Conservation (phyloP, 2,888 invertebrate genomes). For the Mechanitis mazaeus region DNA sequence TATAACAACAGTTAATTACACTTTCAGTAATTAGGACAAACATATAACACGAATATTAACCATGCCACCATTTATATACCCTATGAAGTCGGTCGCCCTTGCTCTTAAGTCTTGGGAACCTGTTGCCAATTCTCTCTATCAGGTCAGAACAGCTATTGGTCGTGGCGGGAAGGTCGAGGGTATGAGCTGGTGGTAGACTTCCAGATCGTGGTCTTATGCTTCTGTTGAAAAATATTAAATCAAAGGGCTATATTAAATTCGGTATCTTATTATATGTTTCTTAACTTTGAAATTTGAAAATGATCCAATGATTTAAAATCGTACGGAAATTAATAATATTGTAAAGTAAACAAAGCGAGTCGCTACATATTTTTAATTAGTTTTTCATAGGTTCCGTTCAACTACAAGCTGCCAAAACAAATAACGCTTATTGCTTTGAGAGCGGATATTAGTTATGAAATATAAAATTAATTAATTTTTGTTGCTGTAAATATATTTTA, state of each 20-base stretch:
- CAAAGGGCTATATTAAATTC: background rate
- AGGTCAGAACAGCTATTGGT: slow-evolving; percentile 55
- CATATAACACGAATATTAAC: slow-evolving; percentile 14
- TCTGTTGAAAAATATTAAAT: slow-evolving; percentile 34
- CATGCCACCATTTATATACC: slow-evolving; percentile 61
- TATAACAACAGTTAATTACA: slow-evolving; percentile 8
- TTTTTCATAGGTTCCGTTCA: too few relatives aligned
- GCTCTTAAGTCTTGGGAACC: slow-evolving; percentile 68
- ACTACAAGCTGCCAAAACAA: too few relatives aligned
- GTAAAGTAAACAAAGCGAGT: too few relatives aligned
- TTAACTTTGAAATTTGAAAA: background rate
- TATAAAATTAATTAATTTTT: too few relatives aligned
- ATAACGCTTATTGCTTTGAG: background rate
- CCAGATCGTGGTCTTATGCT: slow-evolving; percentile 55
- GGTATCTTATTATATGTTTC: background rate
- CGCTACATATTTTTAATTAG: too few relatives aligned
- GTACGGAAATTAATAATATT: too few relatives aligned
- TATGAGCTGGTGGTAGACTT: slow-evolving; percentile 54
- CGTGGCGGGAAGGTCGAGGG: slow-evolving; percentile 37
- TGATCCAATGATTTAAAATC: background rate
- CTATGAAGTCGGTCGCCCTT: slow-evolving; percentile 78
- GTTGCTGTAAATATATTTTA: too few relatives aligned
- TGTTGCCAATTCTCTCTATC: slow-evolving; percentile 70
- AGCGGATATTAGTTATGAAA: too few relatives aligned
- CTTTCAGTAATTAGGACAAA: slow-evolving; percentile 1